These are phyloP conservation scores for Halcyon chelicuti DNA, from an alignment of 2,797 vertebrate species.

Conservation along the genomic window DNA sequence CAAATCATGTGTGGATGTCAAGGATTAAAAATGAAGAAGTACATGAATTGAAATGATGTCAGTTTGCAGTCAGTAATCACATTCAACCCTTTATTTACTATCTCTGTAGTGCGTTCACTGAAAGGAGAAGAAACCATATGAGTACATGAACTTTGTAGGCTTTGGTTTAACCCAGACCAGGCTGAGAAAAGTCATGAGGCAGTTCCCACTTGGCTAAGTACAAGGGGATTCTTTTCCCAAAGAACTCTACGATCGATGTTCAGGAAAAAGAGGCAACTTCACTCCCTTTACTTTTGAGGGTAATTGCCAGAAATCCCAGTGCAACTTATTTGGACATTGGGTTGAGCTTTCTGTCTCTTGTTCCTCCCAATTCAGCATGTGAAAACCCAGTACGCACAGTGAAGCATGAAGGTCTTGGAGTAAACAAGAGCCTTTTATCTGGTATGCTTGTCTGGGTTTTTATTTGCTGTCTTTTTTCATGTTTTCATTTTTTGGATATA, in stretches of 20 bases:
- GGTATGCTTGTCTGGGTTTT: neutral
- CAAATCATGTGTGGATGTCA: neutral
- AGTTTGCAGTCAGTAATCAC: neutral
- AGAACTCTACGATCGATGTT: neutral
- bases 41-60: neutral
- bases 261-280: neutral
- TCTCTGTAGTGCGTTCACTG: neutral
- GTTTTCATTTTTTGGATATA: neutral
- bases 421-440: neutral
- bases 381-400: neutral
- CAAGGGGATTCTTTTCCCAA: neutral
- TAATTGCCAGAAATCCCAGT: neutral
- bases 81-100: neutral
- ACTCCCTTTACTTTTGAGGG: neutral
- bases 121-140: conserved; percentile 1
- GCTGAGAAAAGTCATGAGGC: neutral
- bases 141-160: neutral
- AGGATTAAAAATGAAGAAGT: conserved; percentile 13
- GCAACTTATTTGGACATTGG: neutral
- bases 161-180: neutral
- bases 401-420: neutral
- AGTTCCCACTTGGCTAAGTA: neutral
- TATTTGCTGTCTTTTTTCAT: neutral
- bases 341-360: neutral
- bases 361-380: neutral